Base-by-base conservation (phyloP, 2,797 vertebrate species). In the Melanotaenia maccullochi region DNA sequence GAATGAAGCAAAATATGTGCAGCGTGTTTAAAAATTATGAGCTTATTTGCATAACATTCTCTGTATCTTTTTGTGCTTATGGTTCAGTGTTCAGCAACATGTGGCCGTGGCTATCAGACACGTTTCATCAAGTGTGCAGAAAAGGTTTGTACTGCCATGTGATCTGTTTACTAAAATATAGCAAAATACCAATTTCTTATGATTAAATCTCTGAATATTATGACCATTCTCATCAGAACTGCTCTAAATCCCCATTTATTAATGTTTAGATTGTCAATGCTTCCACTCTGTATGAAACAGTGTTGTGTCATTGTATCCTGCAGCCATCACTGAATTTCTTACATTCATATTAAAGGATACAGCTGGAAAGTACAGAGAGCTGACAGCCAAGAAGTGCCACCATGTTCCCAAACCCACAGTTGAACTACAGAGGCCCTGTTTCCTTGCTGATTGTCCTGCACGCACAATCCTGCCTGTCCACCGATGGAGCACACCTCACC, bases 61-160 rank as follows among this genome's bases (percentile, higher is more conserved):
- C 52, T 12, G 20, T 69, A 25, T 68, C 20, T 52, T 56, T 68
- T 32, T 35, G 24, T 55, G 75, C 22, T 76, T 25, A 44, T n/a
- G 66, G 35, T 79, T 12, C 83, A 98, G 97, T 98, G 97, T 73
- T 96, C 96, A 3, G 94, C 86, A 28, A 95, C 95, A 0, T 98
- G 97, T 57, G 96, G 94, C 7, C 85, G 68, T 59, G 96, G 97
- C 12, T 75, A 90, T 36, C 96, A 97, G 87, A 79, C 85, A 18
- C 94, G 96, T 33, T 91, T 93, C 71, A 86, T 96, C 16, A 95
- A 93, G 73, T 98, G 97, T 87, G 94, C 92, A 7, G 96, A 97
- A 69, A 97, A 96, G 92, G 92, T 92, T 58, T 73, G 84, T 88
- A 54, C 75, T 35, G 28, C 40, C 5, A 63, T 51, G 24, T 42